These are phyloP conservation scores for Melanaphis sacchari DNA, from an alignment of 1,140 invertebrate genomes.

Conservation along the genomic window DNA sequence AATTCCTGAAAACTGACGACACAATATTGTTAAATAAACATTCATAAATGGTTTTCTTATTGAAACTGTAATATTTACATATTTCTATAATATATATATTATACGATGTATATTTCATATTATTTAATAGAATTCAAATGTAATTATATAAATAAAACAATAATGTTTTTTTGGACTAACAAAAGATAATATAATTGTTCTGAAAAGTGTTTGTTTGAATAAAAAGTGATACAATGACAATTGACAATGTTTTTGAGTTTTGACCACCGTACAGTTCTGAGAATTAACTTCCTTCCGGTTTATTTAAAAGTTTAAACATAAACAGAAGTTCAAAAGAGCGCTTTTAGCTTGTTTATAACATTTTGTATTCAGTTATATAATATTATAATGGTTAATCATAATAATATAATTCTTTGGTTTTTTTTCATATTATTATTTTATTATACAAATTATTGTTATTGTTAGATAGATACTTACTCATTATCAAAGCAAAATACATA, in stretches of 20 bases:
- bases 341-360: neutral
- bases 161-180: neutral
- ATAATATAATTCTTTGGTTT: no score
- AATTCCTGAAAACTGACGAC: neutral
- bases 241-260: neutral
- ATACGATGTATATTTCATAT: neutral
- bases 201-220: neutral
- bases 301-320: neutral
- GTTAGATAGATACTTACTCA: no score
- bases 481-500: no score
- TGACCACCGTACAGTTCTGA: neutral
- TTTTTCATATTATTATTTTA: no score
- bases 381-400: neutral
- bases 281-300: neutral
- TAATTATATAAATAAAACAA: neutral
- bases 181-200: neutral
- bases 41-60: neutral
- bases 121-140: neutral
- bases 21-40: neutral
- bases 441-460: no score
- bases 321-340: neutral
- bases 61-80: neutral
- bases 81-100: neutral
- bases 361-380: conserved; percentile 4
- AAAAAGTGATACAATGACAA: neutral